Conservation (phyloP, 1,140 invertebrate genomes). For the Saccostrea cuccullata region DNA sequence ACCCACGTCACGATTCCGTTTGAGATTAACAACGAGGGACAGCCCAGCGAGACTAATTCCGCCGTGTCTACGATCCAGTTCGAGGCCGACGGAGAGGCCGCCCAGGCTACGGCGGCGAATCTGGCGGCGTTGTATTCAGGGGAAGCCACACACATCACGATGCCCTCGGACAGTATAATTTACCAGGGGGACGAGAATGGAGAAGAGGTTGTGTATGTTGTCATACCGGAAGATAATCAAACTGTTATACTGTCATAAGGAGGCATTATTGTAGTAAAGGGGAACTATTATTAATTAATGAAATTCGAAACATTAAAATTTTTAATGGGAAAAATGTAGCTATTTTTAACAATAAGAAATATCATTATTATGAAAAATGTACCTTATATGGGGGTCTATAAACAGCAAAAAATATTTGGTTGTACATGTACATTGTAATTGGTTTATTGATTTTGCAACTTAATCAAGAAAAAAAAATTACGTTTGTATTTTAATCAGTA, state of each 20-base stretch:
- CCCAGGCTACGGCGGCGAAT: conserved; percentile 49
- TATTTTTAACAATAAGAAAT: too few relatives aligned
- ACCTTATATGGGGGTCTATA: too few relatives aligned
- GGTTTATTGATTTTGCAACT: too few relatives aligned
- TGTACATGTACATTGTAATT: too few relatives aligned
- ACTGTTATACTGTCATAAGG: conserved; percentile 53
- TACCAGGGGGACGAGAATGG: conserved; percentile 55
- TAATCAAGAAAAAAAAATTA: too few relatives aligned
- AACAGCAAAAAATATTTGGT: too few relatives aligned
- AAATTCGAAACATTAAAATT: too few relatives aligned
- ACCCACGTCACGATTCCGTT: conserved; percentile 37
- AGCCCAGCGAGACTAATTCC: conserved; percentile 23
- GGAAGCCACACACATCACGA: conserved; percentile 51
- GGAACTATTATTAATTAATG: too few relatives aligned
- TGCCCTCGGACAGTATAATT: conserved; percentile 54
- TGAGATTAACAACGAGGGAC: conserved; percentile 12
- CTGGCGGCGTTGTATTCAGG: conserved; percentile 52
- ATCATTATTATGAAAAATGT: too few relatives aligned
- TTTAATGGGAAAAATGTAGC: too few relatives aligned
- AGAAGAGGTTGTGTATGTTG: conserved; percentile 58
- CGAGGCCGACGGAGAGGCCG: conserved; percentile 52
- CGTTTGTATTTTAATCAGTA: too few relatives aligned
- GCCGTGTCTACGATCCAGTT: conserved; percentile 52
- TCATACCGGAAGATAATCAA: conserved; percentile 58
- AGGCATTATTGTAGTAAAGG: neutral